phyloP scores from a whole-genome alignment of 2,888 invertebrate genomes.

The Drosophila austrosaltans region DNA sequence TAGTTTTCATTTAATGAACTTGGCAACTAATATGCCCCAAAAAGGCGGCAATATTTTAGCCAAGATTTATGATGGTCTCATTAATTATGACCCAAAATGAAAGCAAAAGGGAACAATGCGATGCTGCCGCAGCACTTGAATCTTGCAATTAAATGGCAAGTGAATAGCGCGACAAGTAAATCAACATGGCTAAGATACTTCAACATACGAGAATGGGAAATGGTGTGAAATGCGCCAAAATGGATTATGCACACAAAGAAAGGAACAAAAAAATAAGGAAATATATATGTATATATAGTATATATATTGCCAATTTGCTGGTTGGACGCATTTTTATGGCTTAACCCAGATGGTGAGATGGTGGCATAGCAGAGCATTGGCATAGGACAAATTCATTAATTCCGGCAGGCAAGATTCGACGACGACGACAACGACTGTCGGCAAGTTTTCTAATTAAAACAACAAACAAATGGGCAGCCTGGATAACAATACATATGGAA shows the following conservation, averaged over 20 bases:
- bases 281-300: neutral
- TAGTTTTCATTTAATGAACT: neutral
- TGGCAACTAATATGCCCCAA: neutral
- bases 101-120: neutral
- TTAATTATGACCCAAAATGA: constrained; percentile 63
- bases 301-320: constrained; percentile 39
- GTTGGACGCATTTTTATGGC: constrained; percentile 64
- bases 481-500: constrained; percentile 76
- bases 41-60: constrained; percentile 3
- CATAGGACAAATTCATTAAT: constrained; percentile 69
- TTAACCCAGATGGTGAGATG: constrained; percentile 10
- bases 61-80: constrained; percentile 74
- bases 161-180: constrained; percentile 65
- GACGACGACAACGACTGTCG: constrained; percentile 41
- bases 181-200: constrained; percentile 56
- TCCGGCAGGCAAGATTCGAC: constrained; percentile 49
- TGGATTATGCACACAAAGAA: constrained; percentile 40
- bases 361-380: constrained; percentile 12
- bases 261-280: constrained; percentile 32
- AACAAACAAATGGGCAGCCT: constrained; percentile 74
- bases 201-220: constrained; percentile 40
- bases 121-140: constrained; percentile 51
- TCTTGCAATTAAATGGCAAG: constrained; percentile 64
- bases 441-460: constrained; percentile 79
- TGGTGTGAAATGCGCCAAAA: constrained; percentile 67